Evolutionary conservation across 2,113 vertebrate species (phyloP), one percentile per base, ranked within the genome.

Genomic region (Microtus oregoni): DNA sequence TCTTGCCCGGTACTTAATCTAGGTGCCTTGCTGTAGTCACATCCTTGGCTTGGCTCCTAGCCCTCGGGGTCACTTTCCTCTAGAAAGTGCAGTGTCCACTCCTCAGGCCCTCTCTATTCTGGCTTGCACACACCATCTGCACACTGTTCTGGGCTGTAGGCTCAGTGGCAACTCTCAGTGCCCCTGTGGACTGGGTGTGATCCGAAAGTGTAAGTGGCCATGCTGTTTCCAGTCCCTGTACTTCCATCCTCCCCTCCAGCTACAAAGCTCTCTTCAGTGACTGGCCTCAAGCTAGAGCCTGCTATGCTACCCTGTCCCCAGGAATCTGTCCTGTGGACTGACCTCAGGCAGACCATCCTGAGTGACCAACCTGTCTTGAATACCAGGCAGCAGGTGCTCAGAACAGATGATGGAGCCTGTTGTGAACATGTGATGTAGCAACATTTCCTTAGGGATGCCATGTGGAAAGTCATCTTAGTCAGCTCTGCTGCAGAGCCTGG

Each of bases 101-200:
- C 52, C 63, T 2, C 3, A 10, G 20, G 41, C 32, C 86, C 30
- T 58, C 26, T 0, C 0, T 44, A 14, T 35, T 26, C 13, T 58
- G 41, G 28, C 6, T 7, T 67, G 19, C 17, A 32, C 17, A 28
- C 26, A 28, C 15, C 61, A 32, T 86, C 15, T 17, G 19, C 38
- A 44, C 10, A 3, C 24, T 2, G 0, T 44, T 35, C 13, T 3
- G 20, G 10, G 67, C 0, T 15, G 19, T 8, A 14, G 78, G 65
- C 41, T 0, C 50, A 50, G 26, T 1, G 0, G 75, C 38, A 1
- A 0, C 55, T 4, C 1, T 73, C 52, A 1, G 38, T 1, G 1
- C 1, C 0, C 28, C 52, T 35, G 20, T 1, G 26, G 41, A 6
- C 6, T 3, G 7, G 28, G 3, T 35, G 38, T 41, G 52, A 82